Percentiles rank a stretch among this genome's conserved stretches.
Conservation (phyloP, 2,797 vertebrate genomes). For the Oryzias dopingdopingensis region DNA sequence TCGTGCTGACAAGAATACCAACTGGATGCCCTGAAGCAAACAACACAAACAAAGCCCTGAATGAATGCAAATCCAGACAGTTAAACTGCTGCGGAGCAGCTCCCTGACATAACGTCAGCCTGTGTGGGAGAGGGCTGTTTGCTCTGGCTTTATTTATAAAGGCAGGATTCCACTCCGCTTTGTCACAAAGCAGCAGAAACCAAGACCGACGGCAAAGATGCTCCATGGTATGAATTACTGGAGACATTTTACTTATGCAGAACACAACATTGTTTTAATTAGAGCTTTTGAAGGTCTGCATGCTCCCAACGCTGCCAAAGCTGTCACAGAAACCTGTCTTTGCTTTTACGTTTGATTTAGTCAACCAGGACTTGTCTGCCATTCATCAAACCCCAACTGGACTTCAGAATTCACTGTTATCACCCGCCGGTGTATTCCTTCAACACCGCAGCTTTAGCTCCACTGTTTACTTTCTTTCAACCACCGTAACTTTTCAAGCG, state of each 20-base stretch:
- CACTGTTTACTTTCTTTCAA: too few relatives aligned
- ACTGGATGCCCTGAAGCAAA: constrained; percentile 44
- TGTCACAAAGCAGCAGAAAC: constrained; percentile 8
- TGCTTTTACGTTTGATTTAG: not conserved
- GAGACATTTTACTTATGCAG: constrained; percentile 4
- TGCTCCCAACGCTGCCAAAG: not conserved
- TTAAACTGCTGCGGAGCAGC: constrained; percentile 18
- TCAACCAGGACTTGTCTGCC: not conserved
- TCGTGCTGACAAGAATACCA: constrained; percentile 23
- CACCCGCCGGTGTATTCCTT: too few relatives aligned
- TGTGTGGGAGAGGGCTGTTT: constrained; percentile 24
- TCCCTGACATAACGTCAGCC: constrained; percentile 33
- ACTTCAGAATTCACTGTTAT: too few relatives aligned
- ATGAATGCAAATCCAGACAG: constrained; percentile 54
- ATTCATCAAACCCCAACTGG: too few relatives aligned
- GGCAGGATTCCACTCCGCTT: constrained; percentile 4
- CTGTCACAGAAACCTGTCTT: not conserved
- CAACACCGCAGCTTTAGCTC: too few relatives aligned
- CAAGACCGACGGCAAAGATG: not conserved
- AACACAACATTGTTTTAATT: not conserved
- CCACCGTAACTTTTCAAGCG: too few relatives aligned
- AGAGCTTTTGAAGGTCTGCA: constrained; percentile 1
- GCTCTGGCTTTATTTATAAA: constrained; percentile 35
- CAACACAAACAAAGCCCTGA: constrained; percentile 44
- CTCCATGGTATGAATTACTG: too few relatives aligned